Percentiles rank a stretch among this genome's conserved stretches.
Conservation (phyloP, 2,797 vertebrate genomes). For the Cyclura pinguis region DNA sequence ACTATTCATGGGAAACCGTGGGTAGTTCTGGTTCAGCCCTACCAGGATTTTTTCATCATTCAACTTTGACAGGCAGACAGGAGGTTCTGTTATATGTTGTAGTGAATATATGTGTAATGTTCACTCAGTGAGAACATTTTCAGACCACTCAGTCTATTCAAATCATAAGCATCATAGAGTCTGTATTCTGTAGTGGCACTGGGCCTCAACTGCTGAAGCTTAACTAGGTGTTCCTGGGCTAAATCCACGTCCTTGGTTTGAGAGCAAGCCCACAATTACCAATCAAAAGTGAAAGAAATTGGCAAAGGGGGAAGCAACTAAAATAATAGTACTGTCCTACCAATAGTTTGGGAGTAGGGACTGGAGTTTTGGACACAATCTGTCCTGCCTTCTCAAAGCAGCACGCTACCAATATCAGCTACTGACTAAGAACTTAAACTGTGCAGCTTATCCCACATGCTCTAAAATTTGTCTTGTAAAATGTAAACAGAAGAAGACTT, state of each 20-base stretch:
- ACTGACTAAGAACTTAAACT: neutral
- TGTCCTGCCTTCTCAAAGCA: neutral
- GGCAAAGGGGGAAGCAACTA: neutral
- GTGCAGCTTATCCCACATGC: neutral
- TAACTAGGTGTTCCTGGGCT: neutral
- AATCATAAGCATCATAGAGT: slow-evolving; percentile 13
- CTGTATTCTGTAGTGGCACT: slow-evolving; percentile 28
- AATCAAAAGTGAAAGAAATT: neutral
- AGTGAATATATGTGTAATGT: slow-evolving; percentile 65
- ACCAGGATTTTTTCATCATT: slow-evolving; percentile 59
- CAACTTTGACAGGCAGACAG: slow-evolving; percentile 59
- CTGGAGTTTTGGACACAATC: neutral
- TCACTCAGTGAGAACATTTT: slow-evolving; percentile 62
- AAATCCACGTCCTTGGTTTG: neutral
- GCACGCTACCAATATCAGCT: neutral
- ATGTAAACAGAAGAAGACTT: too few relatives aligned
- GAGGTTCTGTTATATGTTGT: slow-evolving; percentile 56
- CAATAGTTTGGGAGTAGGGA: neutral
- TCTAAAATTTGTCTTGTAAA: too few relatives aligned
- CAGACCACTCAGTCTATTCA: slow-evolving; percentile 66
- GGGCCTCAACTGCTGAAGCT: neutral
- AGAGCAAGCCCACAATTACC: neutral
- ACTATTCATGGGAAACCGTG: neutral
- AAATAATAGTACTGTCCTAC: neutral
- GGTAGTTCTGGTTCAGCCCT: neutral